Evolutionary conservation across 2,888 invertebrate species (phyloP).

Genomic region (Drosophila nigritarsus): DNA sequence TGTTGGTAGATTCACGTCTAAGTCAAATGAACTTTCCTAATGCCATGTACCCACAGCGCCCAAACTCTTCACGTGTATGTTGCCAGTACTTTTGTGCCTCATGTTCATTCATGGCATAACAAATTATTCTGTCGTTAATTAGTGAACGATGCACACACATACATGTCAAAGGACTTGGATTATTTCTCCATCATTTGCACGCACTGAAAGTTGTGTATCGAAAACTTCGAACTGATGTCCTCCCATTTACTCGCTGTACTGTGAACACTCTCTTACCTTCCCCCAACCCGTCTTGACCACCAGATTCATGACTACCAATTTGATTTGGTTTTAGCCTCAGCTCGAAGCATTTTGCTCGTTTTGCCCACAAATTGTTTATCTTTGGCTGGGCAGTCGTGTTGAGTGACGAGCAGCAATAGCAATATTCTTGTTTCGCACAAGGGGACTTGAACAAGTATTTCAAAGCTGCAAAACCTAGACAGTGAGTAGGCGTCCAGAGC

Average conservation of each 20-base stretch:
- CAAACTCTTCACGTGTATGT: slow-evolving; percentile 19
- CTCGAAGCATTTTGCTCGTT: slow-evolving; percentile 60
- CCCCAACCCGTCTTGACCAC: slow-evolving; percentile 57
- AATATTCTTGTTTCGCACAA: slow-evolving; percentile 11
- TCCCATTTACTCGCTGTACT: slow-evolving; percentile 43
- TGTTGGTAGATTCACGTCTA: slow-evolving; percentile 3
- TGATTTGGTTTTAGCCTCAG: slow-evolving; percentile 69
- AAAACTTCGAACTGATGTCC: slow-evolving; percentile 25
- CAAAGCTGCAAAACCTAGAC: slow-evolving; percentile 71
- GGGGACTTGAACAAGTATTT: slow-evolving; percentile 37
- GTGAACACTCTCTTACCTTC: slow-evolving; percentile 29
- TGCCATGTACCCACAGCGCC: slow-evolving; percentile 34
- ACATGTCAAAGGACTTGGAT: slow-evolving; percentile 61
- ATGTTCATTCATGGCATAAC: slow-evolving; percentile 63
- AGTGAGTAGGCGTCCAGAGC: neutral
- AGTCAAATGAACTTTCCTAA: slow-evolving; percentile 78
- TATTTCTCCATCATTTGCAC: slow-evolving; percentile 78
- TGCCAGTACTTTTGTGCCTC: slow-evolving; percentile 16
- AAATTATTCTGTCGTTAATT: slow-evolving; percentile 82
- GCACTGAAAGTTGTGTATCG: slow-evolving; percentile 46
- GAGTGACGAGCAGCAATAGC: slow-evolving; percentile 55
- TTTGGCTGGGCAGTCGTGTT: slow-evolving; percentile 46
- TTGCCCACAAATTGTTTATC: slow-evolving; percentile 54
- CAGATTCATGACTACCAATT: slow-evolving; percentile 74
- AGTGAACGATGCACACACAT: slow-evolving; percentile 58